A percentile compares a stretch with the other conserved stretches of the same genome.
Conservation (phyloP, 1,140 invertebrate species). For the Drosophila melanica region DNA sequence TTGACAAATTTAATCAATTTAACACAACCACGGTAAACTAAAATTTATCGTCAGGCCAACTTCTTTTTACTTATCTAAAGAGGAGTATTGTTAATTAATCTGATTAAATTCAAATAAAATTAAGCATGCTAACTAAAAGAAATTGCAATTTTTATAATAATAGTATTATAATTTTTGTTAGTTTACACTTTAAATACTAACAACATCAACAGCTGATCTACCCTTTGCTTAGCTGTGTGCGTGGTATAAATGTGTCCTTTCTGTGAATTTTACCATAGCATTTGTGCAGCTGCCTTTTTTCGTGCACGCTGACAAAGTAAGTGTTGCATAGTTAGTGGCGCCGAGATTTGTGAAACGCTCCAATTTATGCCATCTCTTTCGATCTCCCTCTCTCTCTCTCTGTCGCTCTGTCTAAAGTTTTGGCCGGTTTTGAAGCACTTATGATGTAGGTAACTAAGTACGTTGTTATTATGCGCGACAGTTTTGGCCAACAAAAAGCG, state of each 20-base stretch:
- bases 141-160: no score
- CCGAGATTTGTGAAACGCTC: constrained; percentile 42
- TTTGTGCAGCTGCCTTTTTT: constrained; percentile 48
- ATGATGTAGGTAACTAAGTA: constrained; percentile 63
- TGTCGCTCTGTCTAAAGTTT: constrained; percentile 52
- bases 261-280: constrained; percentile 42
- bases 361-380: constrained; percentile 18
- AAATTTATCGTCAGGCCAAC: no score
- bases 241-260: constrained; percentile 15
- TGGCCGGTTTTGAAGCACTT: constrained; percentile 66
- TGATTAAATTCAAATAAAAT: no score
- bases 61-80: no score
- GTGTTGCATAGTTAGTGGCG: constrained; percentile 64
- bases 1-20: no score
- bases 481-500: constrained; percentile 29
- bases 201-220: not conserved
- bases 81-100: no score
- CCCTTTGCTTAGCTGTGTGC: not conserved
- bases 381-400: not conserved
- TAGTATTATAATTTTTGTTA: no score
- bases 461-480: constrained; percentile 58
- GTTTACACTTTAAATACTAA: no score
- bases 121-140: no score
- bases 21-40: no score
- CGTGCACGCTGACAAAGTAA: constrained; percentile 52